Percentiles rank a stretch among this genome's conserved stretches.
Evolutionary conservation across 2,113 vertebrate species (phyloP).

Genomic region (Tachycineta bicolor): DNA sequence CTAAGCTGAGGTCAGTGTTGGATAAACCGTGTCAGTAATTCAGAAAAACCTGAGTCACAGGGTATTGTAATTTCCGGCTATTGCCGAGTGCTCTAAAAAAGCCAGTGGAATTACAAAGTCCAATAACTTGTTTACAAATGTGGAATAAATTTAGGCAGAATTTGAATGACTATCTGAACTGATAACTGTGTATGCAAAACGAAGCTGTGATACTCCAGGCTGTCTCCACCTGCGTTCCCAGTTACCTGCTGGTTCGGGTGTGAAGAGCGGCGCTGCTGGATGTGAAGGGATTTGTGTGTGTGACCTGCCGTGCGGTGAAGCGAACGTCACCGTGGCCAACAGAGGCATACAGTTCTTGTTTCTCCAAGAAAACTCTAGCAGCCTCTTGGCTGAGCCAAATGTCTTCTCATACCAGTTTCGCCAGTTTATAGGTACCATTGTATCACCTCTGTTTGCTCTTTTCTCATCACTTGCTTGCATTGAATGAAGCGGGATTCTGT

Average conservation of each 20-base stretch:
- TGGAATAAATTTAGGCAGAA: neutral
- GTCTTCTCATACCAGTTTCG: neutral
- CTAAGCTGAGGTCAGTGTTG: neutral
- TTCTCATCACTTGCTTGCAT: neutral
- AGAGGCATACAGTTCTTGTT: neutral
- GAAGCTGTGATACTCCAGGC: neutral
- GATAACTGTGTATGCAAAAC: neutral
- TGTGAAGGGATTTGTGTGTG: neutral
- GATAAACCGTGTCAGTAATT: neutral
- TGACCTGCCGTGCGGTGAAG: neutral
- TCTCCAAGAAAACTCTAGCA: neutral
- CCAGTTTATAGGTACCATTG: neutral
- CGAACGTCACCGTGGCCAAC: neutral
- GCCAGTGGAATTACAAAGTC: neutral
- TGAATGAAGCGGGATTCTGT: neutral
- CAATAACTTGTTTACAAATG: neutral
- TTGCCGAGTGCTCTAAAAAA: neutral
- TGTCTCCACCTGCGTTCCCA: neutral
- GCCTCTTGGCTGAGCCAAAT: neutral
- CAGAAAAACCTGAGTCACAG: neutral
- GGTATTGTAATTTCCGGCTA: neutral
- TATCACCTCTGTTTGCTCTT: neutral
- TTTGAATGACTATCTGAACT: neutral
- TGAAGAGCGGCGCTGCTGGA: neutral
- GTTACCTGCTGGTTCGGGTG: neutral